phyloP scores from a whole-genome alignment of 2,797 vertebrate species.

The Tragelaphus eurycerus region DNA sequence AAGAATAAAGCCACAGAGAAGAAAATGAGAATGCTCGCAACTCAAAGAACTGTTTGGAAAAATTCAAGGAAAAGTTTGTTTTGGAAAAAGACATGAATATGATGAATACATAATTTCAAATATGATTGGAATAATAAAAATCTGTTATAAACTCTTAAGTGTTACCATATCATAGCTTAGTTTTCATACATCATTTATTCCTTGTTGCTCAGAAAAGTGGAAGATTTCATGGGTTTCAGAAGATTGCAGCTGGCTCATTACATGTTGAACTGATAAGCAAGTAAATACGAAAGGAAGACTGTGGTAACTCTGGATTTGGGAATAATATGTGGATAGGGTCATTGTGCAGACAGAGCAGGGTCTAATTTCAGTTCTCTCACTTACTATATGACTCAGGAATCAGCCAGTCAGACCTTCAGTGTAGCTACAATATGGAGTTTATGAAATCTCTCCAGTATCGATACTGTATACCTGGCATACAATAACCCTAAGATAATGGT shows the following conservation, averaged over 20 bases:
- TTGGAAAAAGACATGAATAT: not conserved
- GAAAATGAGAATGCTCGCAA: not conserved
- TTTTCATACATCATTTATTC: not conserved
- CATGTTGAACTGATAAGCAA: not conserved
- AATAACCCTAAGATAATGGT: not conserved
- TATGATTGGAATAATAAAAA: constrained; percentile 2
- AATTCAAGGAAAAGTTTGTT: not conserved
- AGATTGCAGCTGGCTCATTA: not conserved
- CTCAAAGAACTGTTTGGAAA: not conserved
- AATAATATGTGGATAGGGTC: not conserved
- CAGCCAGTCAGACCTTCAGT: not conserved
- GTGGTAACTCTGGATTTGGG: not conserved
- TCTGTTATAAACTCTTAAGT: not conserved
- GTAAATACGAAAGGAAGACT: not conserved
- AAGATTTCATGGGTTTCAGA: not conserved
- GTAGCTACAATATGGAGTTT: not conserved
- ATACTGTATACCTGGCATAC: not conserved
- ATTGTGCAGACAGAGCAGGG: not conserved
- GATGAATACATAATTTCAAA: constrained; percentile 28
- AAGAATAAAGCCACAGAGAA: not conserved
- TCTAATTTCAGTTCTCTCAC: not conserved
- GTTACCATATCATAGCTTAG: not conserved
- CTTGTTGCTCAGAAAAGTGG: not conserved
- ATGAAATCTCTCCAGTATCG: not conserved
- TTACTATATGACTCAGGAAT: not conserved